phyloP scores from a whole-genome alignment of 2,888 invertebrate genomes.

The Drosophila diplacantha region DNA sequence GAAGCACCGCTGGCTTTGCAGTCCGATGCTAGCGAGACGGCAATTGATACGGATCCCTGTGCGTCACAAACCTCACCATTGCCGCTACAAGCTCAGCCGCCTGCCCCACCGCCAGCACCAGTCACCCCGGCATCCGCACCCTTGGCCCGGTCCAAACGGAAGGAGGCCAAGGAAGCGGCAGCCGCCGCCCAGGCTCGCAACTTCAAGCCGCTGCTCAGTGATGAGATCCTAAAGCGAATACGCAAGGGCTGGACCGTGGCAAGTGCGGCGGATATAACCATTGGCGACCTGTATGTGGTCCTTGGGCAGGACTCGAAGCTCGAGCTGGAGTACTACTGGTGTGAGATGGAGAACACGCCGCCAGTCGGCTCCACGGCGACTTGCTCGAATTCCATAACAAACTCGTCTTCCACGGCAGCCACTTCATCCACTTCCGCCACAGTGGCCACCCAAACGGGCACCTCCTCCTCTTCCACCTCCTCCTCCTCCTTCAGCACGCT shows the following conservation, averaged over 20 bases:
- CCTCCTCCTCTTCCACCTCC: background rate
- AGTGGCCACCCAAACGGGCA: slow-evolving; percentile 16
- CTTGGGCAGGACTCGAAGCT: slow-evolving; percentile 85
- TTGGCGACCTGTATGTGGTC: slow-evolving; percentile 94
- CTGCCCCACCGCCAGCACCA: background rate
- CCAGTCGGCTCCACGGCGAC: background rate
- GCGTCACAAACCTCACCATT: background rate
- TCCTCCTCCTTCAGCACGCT: slow-evolving; percentile 13
- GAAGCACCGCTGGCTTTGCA: slow-evolving; percentile 1
- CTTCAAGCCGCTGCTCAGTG: slow-evolving; percentile 76
- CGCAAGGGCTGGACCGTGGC: slow-evolving; percentile 86
- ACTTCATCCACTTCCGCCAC: background rate
- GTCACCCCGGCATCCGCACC: slow-evolving; percentile 3
- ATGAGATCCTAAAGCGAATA: slow-evolving; percentile 75
- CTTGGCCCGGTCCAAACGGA: slow-evolving; percentile 45
- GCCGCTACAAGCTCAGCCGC: background rate
- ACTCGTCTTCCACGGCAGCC: background rate
- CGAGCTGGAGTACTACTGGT: slow-evolving; percentile 89
- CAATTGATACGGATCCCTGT: background rate
- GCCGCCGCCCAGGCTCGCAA: slow-evolving; percentile 58
- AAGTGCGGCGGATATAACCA: slow-evolving; percentile 87
- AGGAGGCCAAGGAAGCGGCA: slow-evolving; percentile 47
- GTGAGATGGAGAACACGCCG: slow-evolving; percentile 77
- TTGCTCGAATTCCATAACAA: slow-evolving; percentile 5
- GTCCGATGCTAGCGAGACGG: background rate